Evolutionary conservation across 2,113 vertebrate species (phyloP).

Genomic region (Scophthalmus maximus): DNA sequence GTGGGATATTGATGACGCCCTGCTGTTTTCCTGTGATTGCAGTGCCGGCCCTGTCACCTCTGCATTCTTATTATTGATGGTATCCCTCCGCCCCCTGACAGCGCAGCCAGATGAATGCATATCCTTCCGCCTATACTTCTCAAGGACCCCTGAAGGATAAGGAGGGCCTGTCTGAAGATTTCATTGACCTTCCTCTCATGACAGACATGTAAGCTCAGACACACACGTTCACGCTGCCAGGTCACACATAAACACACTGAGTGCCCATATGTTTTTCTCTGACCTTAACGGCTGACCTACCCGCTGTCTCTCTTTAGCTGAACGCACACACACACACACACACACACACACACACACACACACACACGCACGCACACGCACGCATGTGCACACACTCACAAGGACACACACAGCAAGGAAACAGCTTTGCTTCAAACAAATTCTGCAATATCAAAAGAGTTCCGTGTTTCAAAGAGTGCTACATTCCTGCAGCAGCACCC

Average conservation of each 20-base stretch:
- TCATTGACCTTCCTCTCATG: slow-evolving; percentile 66
- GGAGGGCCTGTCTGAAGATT: slow-evolving; percentile 72
- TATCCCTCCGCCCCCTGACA: slow-evolving; percentile 82
- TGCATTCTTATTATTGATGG: slow-evolving; percentile 82
- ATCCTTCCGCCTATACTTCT: slow-evolving; percentile 81
- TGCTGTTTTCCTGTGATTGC: slow-evolving; percentile 82
- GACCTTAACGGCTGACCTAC: slow-evolving; percentile 69
- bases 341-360: slow-evolving; percentile 38
- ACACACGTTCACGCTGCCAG: slow-evolving; percentile 42
- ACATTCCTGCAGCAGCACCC: background rate
- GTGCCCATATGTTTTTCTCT: slow-evolving; percentile 64
- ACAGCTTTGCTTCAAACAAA: slow-evolving; percentile 59
- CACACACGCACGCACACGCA: slow-evolving; percentile 11
- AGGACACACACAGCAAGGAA: slow-evolving; percentile 59
- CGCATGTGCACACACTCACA: slow-evolving; percentile 55
- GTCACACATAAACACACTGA: slow-evolving; percentile 59
- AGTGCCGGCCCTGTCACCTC: slow-evolving; percentile 76
- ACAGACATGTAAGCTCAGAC: slow-evolving; percentile 27
- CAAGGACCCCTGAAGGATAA: slow-evolving; percentile 86
- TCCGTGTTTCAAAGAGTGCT: slow-evolving; percentile 66
- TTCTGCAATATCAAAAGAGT: slow-evolving; percentile 70
- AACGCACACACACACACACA: slow-evolving; percentile 26
- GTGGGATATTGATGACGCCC: slow-evolving; percentile 84
- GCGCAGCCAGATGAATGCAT: slow-evolving; percentile 82
- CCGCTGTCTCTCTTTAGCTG: slow-evolving; percentile 62